Base-by-base conservation (phyloP, 2,888 invertebrate species). In the Stictocephala bisonia region DNA sequence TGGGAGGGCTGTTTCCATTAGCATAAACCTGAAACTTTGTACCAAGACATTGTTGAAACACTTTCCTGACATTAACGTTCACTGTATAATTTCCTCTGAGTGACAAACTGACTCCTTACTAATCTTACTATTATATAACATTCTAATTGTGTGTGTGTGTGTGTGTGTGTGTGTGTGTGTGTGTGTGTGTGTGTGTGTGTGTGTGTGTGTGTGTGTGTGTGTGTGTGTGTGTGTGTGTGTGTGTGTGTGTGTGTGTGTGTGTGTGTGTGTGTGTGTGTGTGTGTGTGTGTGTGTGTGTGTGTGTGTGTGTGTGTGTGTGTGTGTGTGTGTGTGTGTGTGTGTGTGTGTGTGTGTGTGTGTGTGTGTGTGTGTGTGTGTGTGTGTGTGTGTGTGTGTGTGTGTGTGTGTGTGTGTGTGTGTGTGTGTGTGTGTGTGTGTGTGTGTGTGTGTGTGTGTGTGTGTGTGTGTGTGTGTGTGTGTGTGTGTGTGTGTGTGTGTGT, bases 181-280 rank as follows among this genome's bases (percentile, higher is more conserved):
- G 48, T 15, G 48, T 48, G 48, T 15, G 48, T 48, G 48, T 15
- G 48, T 48, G 48, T 15, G 48, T 48, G 48, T 15, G 48, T 48
- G 48, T 15, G 48, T 48, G 48, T 15, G 48, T 48, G 48, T 15
- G 48, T 48, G 48, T 15, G 48, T 48, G 48, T 15, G 48, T 48
- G 48, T 15, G 48, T 48, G 48, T 15, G 48, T 48, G 48, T 15
- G 48, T 48, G 48, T 15, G 48, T 48, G 48, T 15, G 48, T 48
- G 48, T 15, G 48, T 48, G 48, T 15, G 48, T 48, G 48, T 15
- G 48, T 48, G 48, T 15, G 48, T 48, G 48, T 15, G 48, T 48
- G 48, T 15, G 48, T 48, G 48, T 15, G 48, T 48, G 48, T 15
- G 48, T 48, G 48, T 15, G 48, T 48, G 48, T 15, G 48, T 15